Evolutionary conservation across 2,888 invertebrate species (phyloP).

Genomic region (Synergus laeviventris): DNA sequence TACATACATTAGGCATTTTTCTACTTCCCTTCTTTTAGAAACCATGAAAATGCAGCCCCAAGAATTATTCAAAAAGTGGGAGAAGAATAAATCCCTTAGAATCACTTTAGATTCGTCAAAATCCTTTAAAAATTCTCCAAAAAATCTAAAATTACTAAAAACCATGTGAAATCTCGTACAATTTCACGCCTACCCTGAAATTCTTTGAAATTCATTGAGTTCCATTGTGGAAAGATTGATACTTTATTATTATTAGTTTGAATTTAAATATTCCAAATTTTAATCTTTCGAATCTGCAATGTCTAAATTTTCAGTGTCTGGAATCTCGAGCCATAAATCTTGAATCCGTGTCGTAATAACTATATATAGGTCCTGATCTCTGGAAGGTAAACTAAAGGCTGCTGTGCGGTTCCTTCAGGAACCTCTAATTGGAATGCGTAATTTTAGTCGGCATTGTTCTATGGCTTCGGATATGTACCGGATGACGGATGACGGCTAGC

Average conservation of each 20-base stretch:
- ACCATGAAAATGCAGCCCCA: slow-evolving; percentile 8
- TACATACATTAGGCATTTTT: slow-evolving; percentile 33
- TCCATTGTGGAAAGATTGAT: too few species aligned
- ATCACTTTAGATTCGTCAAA: too few species aligned
- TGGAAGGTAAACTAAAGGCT: slow-evolving; percentile 50
- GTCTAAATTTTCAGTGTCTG: not conserved
- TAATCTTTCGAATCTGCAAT: not conserved
- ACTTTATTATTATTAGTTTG: too few species aligned
- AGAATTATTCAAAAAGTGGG: not conserved
- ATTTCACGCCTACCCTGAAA: too few species aligned
- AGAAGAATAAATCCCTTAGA: too few species aligned
- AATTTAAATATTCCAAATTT: too few species aligned
- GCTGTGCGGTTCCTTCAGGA: slow-evolving; percentile 56
- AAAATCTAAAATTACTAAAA: too few species aligned
- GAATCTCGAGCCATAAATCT: not conserved
- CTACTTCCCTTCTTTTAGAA: slow-evolving; percentile 12
- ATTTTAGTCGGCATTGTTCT: slow-evolving; percentile 65
- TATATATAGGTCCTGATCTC: slow-evolving; percentile 19
- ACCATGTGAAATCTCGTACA: too few species aligned
- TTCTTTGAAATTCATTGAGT: too few species aligned
- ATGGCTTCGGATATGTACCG: slow-evolving; percentile 48
- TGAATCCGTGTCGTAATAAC: slow-evolving; percentile 14
- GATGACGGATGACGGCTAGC: slow-evolving; percentile 64
- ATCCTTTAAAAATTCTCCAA: too few species aligned
- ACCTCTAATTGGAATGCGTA: slow-evolving; percentile 70